Conservation (phyloP, 2,113 vertebrate species). For the Vireo altiloquus region DNA sequence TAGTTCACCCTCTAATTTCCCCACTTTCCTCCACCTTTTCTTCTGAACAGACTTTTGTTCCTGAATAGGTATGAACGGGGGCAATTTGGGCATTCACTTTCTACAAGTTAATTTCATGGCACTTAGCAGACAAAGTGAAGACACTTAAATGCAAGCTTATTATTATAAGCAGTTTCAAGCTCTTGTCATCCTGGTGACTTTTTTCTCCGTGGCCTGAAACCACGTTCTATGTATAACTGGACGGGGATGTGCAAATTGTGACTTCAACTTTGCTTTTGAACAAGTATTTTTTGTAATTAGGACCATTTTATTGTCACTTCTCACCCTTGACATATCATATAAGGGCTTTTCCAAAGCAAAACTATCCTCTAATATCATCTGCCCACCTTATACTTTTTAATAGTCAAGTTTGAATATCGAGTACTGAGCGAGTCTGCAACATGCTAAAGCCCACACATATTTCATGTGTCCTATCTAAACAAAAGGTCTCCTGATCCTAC, state of each 20-base stretch:
- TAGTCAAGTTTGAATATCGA: accelerated
- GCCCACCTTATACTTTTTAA: not conserved
- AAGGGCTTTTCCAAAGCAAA: not conserved
- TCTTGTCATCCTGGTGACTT: conserved; percentile 50
- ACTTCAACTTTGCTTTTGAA: conserved; percentile 39
- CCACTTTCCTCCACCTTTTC: conserved; percentile 43
- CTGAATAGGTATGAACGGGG: conserved; percentile 54
- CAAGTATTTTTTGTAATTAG: not conserved
- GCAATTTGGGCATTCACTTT: conserved; percentile 58
- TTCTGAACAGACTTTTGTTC: conserved; percentile 64
- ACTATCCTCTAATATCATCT: not conserved
- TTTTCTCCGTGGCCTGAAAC: conserved; percentile 57
- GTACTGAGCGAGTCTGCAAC: not conserved
- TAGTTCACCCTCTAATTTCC: conserved; percentile 32
- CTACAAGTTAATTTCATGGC: conserved; percentile 60
- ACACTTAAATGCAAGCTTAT: conserved; percentile 54
- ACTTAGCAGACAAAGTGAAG: conserved; percentile 62
- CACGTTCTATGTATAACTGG: not conserved
- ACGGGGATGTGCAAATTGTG: not conserved
- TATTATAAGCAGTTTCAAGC: conserved; percentile 53
- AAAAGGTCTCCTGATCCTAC: not conserved
- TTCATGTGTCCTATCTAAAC: not conserved
- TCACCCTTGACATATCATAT: not conserved
- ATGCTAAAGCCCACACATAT: not conserved
- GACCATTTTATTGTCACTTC: not conserved